Percentiles rank a stretch among this genome's conserved stretches.
Evolutionary conservation across 2,113 vertebrate species (phyloP).

Genomic region (Atractosteus spatula): DNA sequence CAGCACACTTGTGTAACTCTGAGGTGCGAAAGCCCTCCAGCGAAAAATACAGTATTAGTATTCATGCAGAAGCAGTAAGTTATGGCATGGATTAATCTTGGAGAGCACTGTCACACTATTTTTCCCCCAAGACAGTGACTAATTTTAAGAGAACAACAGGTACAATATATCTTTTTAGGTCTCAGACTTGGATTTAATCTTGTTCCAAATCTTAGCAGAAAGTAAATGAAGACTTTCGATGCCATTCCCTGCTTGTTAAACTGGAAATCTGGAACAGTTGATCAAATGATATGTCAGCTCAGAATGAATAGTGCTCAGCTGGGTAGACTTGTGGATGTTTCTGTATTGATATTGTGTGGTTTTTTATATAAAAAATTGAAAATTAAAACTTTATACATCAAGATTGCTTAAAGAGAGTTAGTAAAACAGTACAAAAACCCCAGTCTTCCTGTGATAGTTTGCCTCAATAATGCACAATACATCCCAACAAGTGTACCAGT

Average conservation of each 20-base stretch:
- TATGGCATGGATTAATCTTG: conserved; percentile 10
- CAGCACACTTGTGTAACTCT: not conserved
- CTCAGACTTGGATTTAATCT: not conserved
- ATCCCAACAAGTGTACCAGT: too few relatives aligned
- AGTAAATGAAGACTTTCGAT: not conserved
- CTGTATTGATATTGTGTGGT: too few relatives aligned
- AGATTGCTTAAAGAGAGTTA: too few relatives aligned
- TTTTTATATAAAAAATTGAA: too few relatives aligned
- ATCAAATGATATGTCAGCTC: not conserved
- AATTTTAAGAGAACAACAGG: conserved; percentile 3
- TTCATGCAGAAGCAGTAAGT: conserved; percentile 1
- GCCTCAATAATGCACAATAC: too few relatives aligned
- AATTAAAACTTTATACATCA: too few relatives aligned
- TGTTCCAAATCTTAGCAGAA: not conserved
- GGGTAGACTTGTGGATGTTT: too few relatives aligned
- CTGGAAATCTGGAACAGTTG: not conserved
- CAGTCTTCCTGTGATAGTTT: too few relatives aligned
- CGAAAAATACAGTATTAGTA: not conserved
- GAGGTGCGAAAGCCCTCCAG: not conserved
- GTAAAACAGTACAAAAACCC: too few relatives aligned
- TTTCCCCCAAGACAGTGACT: not conserved
- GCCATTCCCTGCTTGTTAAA: not conserved
- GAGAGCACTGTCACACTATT: not conserved
- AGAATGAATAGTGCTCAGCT: too few relatives aligned
- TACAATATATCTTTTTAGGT: not conserved